Percentiles rank a stretch among this genome's conserved stretches.
These are phyloP conservation scores for Hyles euphorbiae DNA, from an alignment of 1,140 invertebrate species.

Conservation along the genomic window DNA sequence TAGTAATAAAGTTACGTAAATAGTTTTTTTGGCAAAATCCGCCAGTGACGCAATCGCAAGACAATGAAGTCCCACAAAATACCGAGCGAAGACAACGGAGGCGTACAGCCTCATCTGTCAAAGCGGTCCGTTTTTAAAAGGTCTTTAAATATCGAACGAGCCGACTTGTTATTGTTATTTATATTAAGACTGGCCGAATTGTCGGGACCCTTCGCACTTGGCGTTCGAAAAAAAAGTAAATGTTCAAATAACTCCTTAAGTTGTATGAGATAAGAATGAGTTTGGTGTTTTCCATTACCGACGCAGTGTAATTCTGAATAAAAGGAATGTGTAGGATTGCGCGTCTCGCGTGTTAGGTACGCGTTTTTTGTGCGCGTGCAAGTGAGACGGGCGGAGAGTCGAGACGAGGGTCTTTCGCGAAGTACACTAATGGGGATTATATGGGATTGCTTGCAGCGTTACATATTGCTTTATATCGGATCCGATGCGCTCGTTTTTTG, in stretches of 20 bases:
- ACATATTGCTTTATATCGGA: constrained; percentile 29
- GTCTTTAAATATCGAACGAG: constrained; percentile 50
- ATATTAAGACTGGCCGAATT: constrained; percentile 64
- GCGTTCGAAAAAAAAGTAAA: constrained; percentile 44
- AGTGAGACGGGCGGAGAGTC: constrained; percentile 32
- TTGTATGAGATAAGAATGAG: neutral
- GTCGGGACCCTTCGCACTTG: constrained; percentile 68
- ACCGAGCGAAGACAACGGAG: constrained; percentile 41
- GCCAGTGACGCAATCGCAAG: constrained; percentile 6
- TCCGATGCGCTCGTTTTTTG: constrained; percentile 25
- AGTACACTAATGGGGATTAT: constrained; percentile 68
- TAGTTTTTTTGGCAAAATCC: neutral
- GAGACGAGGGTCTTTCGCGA: constrained; percentile 50
- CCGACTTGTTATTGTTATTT: constrained; percentile 70
- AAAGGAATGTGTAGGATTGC: constrained; percentile 65
- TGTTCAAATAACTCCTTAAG: constrained; percentile 14
- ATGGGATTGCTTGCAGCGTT: constrained; percentile 43
- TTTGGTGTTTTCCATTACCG: constrained; percentile 2
- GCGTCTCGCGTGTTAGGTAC: constrained; percentile 59
- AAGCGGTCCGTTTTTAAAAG: constrained; percentile 64
- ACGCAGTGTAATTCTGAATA: constrained; percentile 39
- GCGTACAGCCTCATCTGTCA: constrained; percentile 57
- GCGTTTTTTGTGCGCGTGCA: constrained; percentile 59
- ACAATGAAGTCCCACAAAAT: constrained; percentile 19
- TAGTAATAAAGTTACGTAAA: too few species aligned